phyloP scores from a whole-genome alignment of 2,797 vertebrate species.

The Pogonophryne albipinna region DNA sequence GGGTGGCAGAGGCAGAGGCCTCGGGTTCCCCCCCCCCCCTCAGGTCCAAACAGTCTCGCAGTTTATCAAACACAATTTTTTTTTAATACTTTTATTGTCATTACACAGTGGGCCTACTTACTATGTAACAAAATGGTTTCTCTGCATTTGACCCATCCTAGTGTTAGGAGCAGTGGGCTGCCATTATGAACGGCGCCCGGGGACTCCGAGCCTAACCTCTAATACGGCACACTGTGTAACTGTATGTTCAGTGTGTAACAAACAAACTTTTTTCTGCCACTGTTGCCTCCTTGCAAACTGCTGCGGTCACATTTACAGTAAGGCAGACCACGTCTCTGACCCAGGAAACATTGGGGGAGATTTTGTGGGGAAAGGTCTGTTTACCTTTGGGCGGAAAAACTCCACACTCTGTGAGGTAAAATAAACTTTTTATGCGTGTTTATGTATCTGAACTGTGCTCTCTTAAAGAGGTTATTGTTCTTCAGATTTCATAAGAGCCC shows the following conservation, averaged over 20 bases:
- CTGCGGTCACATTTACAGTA: slow-evolving; percentile 71
- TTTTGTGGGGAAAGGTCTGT: slow-evolving; percentile 70
- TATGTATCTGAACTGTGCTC: slow-evolving; percentile 57
- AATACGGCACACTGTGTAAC: slow-evolving; percentile 15
- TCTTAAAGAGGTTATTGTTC: slow-evolving; percentile 78
- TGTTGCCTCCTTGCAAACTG: slow-evolving; percentile 42
- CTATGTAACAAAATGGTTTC: no score
- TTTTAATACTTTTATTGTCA: no score
- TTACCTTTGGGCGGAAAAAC: slow-evolving; percentile 73
- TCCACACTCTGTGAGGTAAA: slow-evolving; percentile 71
- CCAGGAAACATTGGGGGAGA: slow-evolving; percentile 58
- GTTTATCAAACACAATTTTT: slow-evolving; percentile 32
- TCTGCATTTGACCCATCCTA: no score
- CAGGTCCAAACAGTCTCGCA: slow-evolving; percentile 28
- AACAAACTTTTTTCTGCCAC: slow-evolving; percentile 30
- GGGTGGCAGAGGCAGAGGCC: slow-evolving; percentile 31
- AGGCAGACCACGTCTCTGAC: slow-evolving; percentile 49
- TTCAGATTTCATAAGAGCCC: slow-evolving; percentile 73
- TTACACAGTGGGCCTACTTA: no score
- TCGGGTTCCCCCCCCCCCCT: slow-evolving; percentile 40
- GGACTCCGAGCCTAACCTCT: slow-evolving; percentile 9
- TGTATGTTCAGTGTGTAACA: slow-evolving; percentile 18
- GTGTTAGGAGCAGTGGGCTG: no score
- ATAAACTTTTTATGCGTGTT: slow-evolving; percentile 70
- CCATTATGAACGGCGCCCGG: no score